phyloP scores from a whole-genome alignment of 2,797 vertebrate species.

The Argyrosomus regius region DNA sequence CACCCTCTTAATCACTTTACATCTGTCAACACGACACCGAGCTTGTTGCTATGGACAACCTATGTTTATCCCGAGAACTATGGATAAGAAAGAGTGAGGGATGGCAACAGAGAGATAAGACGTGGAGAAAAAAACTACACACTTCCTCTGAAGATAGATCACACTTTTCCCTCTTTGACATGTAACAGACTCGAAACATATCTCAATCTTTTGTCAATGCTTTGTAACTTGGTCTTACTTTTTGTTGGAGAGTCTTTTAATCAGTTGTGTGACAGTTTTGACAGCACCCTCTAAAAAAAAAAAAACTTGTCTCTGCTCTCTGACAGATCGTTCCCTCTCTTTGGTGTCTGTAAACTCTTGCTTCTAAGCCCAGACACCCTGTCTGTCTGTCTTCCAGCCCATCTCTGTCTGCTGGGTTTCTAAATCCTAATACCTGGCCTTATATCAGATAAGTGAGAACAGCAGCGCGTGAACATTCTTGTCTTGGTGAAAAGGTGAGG shows the following conservation, averaged over 20 bases:
- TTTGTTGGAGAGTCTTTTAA: conserved; percentile 20
- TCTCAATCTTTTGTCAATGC: conserved; percentile 20
- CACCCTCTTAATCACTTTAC: conserved; percentile 52
- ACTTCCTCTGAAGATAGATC: background rate
- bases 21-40: conserved; percentile 55
- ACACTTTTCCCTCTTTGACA: background rate
- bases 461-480: background rate
- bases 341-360: conserved; percentile 48
- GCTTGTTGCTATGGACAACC: conserved; percentile 78
- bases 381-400: conserved; percentile 19
- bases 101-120: conserved; percentile 7
- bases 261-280: conserved; percentile 33
- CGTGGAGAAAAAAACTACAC: background rate
- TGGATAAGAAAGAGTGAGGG: conserved; percentile 17
- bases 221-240: background rate
- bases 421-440: conserved; percentile 38
- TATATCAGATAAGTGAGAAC: conserved; percentile 39
- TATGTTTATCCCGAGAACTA: conserved; percentile 41
- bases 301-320: background rate
- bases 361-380: conserved; percentile 28
- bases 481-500: conserved; percentile 1
- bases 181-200: background rate
- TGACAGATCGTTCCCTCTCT: conserved; percentile 24
- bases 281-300: background rate
- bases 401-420: conserved; percentile 20